These are phyloP conservation scores for Callospermophilus lateralis DNA, from an alignment of 2,113 vertebrate species.

Conservation along the genomic window DNA sequence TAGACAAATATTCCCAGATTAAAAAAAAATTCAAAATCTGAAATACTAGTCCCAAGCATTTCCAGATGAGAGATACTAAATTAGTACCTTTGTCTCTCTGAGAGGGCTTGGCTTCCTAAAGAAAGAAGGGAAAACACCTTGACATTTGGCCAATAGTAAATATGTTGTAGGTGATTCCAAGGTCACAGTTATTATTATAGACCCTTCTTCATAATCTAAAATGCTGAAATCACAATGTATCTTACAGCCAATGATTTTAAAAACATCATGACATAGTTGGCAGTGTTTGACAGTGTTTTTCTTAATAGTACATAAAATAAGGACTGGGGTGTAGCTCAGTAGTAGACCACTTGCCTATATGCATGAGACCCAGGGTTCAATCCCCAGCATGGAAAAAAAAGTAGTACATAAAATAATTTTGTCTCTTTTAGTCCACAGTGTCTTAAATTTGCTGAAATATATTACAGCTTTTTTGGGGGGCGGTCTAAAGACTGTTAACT, in stretches of 20 bases:
- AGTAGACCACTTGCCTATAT: too few relatives aligned
- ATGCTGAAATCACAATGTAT: not conserved
- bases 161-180: not conserved
- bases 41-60: not conserved
- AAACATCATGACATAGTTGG: not conserved
- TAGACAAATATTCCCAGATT: not conserved
- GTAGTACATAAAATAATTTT: not conserved
- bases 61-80: not conserved
- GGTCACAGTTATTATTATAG: not conserved
- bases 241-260: constrained; percentile 7
- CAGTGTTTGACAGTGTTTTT: constrained; percentile 21
- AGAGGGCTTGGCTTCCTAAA: not conserved
- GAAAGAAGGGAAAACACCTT: not conserved
- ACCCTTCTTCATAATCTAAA: too few relatives aligned
- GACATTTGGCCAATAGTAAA: not conserved
- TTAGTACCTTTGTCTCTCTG: not conserved
- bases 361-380: too few relatives aligned
- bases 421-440: not conserved
- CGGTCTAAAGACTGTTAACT: not conserved
- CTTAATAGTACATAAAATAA: constrained; percentile 6
- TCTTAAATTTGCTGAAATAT: constrained; percentile 51
- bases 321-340: too few relatives aligned
- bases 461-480: not conserved
- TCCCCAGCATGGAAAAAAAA: too few relatives aligned
- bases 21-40: not conserved